Evolutionary conservation across 2,113 vertebrate genomes (phyloP), one percentile per base, ranked within the genome.

Genomic region (Casuarius casuarius): DNA sequence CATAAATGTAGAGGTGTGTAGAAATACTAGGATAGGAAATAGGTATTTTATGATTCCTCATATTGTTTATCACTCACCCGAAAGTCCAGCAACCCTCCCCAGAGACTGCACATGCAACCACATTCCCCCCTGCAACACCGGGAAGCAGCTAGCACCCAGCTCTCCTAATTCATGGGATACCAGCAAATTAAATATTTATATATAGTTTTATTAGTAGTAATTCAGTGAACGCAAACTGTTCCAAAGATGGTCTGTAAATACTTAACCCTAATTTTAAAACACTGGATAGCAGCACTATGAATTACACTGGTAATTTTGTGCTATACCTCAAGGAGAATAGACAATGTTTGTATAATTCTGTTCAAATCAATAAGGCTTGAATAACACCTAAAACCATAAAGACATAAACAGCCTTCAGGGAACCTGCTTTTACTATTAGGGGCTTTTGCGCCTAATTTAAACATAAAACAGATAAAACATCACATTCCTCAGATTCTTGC

Each of bases 291-390:
- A 61, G 28, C 33, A 18, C 25, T 61, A 44, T 79, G 65, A 90
- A 90, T 89, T 91, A 87, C 28, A 70, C 1, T 6, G 71, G 77
- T 77, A 89, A 89, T 94, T 82, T 74, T 86, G 77, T 63, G 61
- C 25, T 63, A 21, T 33, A 81, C 54, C 56, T 96, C 67, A 76
- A 85, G 62, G 38, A 91, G 58, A 89, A 89, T 0, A 67, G 56
- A 89, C 49, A 83, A 46, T 26, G 12, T 94, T 87, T 62, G 29
- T 13, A 40, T 82, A 74, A 94, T 54, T 92, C 78, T 89, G 17
- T 68, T 94, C 81, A 91, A 74, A 96, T 93, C 85, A 75, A 73
- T 95, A 93, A 81, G 58, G 54, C 21, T 62, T 95, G 89, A 96
- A 92, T 79, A 95, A 68, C 33, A 95, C 96, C 65, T 52, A 84